Base-by-base conservation (phyloP, 1,140 invertebrate species). In the Eciton burchellii region DNA sequence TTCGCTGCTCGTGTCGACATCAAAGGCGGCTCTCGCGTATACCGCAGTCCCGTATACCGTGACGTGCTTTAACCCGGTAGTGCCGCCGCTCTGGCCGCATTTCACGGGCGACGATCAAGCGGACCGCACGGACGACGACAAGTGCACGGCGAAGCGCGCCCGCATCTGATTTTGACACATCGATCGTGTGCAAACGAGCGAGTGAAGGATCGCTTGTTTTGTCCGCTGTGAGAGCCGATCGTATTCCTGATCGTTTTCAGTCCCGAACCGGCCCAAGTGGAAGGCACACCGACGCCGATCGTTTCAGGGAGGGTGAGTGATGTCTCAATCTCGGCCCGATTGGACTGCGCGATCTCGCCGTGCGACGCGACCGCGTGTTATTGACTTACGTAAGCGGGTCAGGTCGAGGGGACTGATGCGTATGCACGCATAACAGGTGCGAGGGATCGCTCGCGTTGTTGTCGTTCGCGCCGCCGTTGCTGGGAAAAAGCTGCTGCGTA, bases 301-400 rank as follows among this genome's bases (percentile, higher is more conserved):
- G 85, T 87, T 45, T 85, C 82, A 59, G 60, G 87, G 90, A 90
- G 90, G 90, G 90, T 91, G 63, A 90, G 90, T 85, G n/a, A 21
- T 47, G 1, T 41, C 41, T 52, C 0, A 0, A 6, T n/a, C n/a
- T n/a, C n/a, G n/a, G n/a, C n/a, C n/a, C n/a, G n/a, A n/a, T n/a
- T n/a, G 3, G 3, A 16, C 26, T 19, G 12, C 26, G 47, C 2
- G 45, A 65, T 43, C 24, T 66, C 21, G 14, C 43, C 24, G 12
- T n/a, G 26, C 26, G 45, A 26, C 11, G 24, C n/a, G 16, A 6
- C n/a, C 8, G 6, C n/a, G 14, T 24, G 19, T 14, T 16, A 74
- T 19, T 65, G 8, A 57, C 35, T 79, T 79, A 57, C 14, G 8
- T 70, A 79, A 79, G 21, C 16, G 21, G n/a, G 35, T 14, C 29